phyloP scores from a whole-genome alignment of 2,113 vertebrate species.

The Corydoras maculifer region DNA sequence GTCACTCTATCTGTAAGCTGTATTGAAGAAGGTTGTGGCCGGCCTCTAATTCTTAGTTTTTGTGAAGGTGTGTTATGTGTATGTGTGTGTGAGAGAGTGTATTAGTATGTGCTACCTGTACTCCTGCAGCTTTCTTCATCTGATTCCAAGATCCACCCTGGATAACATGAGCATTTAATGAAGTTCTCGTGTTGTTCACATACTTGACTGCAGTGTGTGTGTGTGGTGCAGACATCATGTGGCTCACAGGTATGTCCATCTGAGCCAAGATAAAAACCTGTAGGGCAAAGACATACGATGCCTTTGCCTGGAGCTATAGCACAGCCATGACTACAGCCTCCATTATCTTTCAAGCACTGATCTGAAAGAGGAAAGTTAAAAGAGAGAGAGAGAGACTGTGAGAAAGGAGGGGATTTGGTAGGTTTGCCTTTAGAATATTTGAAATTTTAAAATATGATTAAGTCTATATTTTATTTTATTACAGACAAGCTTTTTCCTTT shows the following conservation, averaged over 20 bases:
- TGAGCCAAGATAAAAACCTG: constrained; percentile 62
- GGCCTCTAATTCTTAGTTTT: no score
- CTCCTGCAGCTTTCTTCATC: constrained; percentile 75
- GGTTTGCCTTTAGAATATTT: no score
- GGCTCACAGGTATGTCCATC: constrained; percentile 77
- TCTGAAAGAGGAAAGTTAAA: constrained; percentile 52
- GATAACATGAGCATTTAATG: constrained; percentile 80
- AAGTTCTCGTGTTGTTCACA: constrained; percentile 78
- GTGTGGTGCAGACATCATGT: constrained; percentile 72
- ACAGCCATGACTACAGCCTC: constrained; percentile 80
- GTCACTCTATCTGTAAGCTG: no score
- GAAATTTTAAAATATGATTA: no score
- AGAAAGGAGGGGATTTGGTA: neutral
- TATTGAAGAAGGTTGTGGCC: no score
- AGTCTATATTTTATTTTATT: no score
- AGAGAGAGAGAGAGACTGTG: neutral
- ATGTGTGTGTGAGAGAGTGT: constrained; percentile 6
- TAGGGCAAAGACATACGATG: constrained; percentile 75
- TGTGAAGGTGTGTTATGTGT: neutral
- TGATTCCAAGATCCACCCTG: constrained; percentile 73
- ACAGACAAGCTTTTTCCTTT: no score
- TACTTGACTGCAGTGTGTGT: constrained; percentile 77
- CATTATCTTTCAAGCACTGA: constrained; percentile 74
- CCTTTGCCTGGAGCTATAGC: constrained; percentile 75
- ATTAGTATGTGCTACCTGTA: constrained; percentile 58